These are phyloP conservation scores for Saccostrea glomerata DNA, from an alignment of 1,140 invertebrate species.

Conservation along the genomic window DNA sequence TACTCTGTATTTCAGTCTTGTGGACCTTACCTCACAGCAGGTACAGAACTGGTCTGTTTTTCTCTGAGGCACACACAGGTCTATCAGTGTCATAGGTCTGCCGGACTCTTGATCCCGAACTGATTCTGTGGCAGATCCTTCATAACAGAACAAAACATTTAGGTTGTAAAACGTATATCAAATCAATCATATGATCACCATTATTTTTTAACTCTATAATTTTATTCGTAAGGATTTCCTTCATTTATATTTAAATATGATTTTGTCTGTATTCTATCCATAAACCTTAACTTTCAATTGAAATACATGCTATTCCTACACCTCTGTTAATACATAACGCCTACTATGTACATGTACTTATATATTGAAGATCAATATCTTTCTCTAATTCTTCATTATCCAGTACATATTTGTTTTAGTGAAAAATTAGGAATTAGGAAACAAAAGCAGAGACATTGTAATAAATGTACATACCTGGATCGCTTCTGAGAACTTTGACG, in stretches of 20 bases:
- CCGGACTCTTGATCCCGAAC: conserved; percentile 57
- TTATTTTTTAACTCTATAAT: too few relatives aligned
- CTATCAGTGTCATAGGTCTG: conserved; percentile 58
- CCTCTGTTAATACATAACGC: too few relatives aligned
- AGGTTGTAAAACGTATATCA: background rate
- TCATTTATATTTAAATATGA: too few relatives aligned
- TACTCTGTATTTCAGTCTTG: background rate
- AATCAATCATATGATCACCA: background rate
- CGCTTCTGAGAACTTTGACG: conserved; percentile 57
- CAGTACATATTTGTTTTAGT: too few relatives aligned
- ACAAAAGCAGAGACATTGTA: background rate
- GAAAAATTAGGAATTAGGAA: too few relatives aligned
- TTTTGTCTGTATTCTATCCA: too few relatives aligned
- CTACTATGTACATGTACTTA: too few relatives aligned
- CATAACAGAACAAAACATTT: background rate
- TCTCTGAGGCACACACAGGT: conserved; percentile 61
- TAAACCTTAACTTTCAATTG: too few relatives aligned
- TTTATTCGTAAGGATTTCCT: too few relatives aligned
- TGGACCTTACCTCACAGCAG: conserved; percentile 67
- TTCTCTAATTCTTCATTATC: too few relatives aligned
- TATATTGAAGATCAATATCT: too few relatives aligned
- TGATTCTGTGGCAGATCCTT: conserved; percentile 59
- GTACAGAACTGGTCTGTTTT: conserved; percentile 63
- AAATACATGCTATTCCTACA: too few relatives aligned
- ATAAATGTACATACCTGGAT: conserved; percentile 62